These are phyloP conservation scores for Trochalopteron elliotii DNA, from an alignment of 2,113 vertebrate genomes.

Conservation along the genomic window DNA sequence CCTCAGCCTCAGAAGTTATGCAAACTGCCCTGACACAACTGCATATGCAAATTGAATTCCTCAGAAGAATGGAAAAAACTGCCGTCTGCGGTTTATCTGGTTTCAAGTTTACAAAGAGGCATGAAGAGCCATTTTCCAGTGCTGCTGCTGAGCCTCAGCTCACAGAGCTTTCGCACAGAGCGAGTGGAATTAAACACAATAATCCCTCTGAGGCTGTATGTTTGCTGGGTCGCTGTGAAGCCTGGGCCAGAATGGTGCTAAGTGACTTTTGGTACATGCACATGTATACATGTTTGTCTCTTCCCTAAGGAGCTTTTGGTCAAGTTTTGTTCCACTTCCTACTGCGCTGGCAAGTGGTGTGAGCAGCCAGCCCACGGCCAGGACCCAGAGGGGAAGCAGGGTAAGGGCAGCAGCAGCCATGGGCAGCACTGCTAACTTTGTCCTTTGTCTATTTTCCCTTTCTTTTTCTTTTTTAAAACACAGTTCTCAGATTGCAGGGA, in stretches of 20 bases:
- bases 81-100: conserved; percentile 74
- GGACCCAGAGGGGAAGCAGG: background rate
- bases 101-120: conserved; percentile 66
- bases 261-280: rapidly evolving
- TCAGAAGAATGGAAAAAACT: conserved; percentile 76
- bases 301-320: background rate
- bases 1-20: conserved; percentile 40
- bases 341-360: rapidly evolving
- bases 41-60: conserved; percentile 62
- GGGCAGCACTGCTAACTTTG: background rate
- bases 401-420: background rate
- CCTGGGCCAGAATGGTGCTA: rapidly evolving
- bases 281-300: rapidly evolving
- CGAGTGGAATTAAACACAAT: rapidly evolving
- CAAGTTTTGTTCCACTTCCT: background rate
- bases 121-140: conserved; percentile 28
- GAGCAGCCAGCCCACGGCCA: background rate
- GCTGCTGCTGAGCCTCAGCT: background rate
- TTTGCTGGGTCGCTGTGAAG: rapidly evolving
- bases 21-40: conserved; percentile 46
- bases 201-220: background rate
- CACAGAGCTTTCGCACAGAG: background rate
- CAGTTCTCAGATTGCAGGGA: background rate
- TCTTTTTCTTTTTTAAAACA: background rate
- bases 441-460: background rate